Evolutionary conservation across 2,888 invertebrate genomes (phyloP).

Genomic region (Pegoplata infirma): DNA sequence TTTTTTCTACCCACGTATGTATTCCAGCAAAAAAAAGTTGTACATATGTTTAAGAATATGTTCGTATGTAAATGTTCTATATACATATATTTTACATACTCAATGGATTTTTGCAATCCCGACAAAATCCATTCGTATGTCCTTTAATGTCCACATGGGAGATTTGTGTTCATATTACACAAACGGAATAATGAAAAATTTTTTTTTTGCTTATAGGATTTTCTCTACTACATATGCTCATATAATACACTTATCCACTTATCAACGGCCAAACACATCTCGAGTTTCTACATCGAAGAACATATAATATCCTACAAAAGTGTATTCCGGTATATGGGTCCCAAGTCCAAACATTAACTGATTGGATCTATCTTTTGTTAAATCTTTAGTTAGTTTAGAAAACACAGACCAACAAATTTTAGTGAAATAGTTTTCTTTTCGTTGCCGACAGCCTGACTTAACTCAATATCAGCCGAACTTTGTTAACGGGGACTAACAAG

Average conservation of each 20-base stretch:
- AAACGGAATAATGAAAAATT: conserved; percentile 75
- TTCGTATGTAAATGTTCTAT: conserved; percentile 28
- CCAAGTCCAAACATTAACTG: too few relatives aligned
- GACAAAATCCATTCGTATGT: conserved; percentile 60
- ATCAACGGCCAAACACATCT: neutral
- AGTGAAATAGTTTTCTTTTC: too few relatives aligned
- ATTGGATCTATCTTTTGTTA: too few relatives aligned
- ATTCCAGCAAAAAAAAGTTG: too few relatives aligned
- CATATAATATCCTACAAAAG: too few relatives aligned
- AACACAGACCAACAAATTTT: too few relatives aligned
- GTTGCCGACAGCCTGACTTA: too few relatives aligned
- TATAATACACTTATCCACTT: neutral
- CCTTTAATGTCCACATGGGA: conserved; percentile 73
- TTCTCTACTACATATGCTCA: neutral
- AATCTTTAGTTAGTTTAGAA: too few relatives aligned
- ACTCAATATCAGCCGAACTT: too few relatives aligned
- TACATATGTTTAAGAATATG: conserved; percentile 35
- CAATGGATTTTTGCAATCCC: conserved; percentile 59
- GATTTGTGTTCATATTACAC: conserved; percentile 74
- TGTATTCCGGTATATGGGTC: too few relatives aligned
- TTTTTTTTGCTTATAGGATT: conserved; percentile 28
- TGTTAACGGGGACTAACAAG: too few relatives aligned
- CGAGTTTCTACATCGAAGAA: too few relatives aligned
- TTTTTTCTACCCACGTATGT: neutral
- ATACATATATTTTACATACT: conserved; percentile 32